A percentile compares a stretch with the other conserved stretches of the same genome.
Conservation (phyloP, 2,888 invertebrate genomes). For the Chydorus sphaericus region DNA sequence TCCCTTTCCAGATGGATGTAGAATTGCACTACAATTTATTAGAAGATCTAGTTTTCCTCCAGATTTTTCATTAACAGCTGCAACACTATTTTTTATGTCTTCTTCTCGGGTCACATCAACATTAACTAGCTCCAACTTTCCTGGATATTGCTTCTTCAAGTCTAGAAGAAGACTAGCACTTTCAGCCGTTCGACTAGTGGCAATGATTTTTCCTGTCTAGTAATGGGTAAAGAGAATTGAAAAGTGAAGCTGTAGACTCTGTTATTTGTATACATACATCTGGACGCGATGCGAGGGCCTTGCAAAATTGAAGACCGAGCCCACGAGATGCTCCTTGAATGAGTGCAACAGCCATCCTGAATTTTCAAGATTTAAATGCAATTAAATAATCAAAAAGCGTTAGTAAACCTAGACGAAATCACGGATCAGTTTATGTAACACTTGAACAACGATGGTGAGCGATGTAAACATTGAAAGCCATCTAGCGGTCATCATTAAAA, state of each 20-base stretch:
- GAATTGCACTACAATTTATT: slow-evolving; percentile 19
- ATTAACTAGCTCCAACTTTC: slow-evolving; percentile 15
- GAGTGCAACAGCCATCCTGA: slow-evolving; percentile 13
- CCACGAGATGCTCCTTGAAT: slow-evolving; percentile 19
- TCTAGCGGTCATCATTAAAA: too few species aligned
- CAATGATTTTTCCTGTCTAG: slow-evolving; percentile 14
- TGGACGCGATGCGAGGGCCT: slow-evolving; percentile 14
- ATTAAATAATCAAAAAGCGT: too few species aligned
- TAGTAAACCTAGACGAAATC: too few species aligned
- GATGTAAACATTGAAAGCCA: too few species aligned
- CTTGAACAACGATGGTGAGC: too few species aligned
- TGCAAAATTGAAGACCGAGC: slow-evolving; percentile 18
- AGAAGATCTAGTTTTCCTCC: slow-evolving; percentile 18
- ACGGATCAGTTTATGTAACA: too few species aligned
- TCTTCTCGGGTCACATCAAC: slow-evolving; percentile 18
- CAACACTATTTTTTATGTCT: slow-evolving; percentile 12
- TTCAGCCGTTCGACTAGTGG: slow-evolving; percentile 15
- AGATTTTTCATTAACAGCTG: slow-evolving; percentile 8
- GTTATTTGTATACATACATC: too few species aligned
- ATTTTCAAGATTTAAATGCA: too few species aligned
- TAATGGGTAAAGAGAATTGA: too few species aligned
- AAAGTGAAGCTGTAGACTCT: too few species aligned
- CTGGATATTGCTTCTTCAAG: slow-evolving; percentile 1
- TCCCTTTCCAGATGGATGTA: slow-evolving; percentile 19
- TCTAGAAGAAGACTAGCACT: slow-evolving; percentile 5